These are phyloP conservation scores for Notolabrus celidotus DNA, from an alignment of 2,797 vertebrate species.

Conservation along the genomic window DNA sequence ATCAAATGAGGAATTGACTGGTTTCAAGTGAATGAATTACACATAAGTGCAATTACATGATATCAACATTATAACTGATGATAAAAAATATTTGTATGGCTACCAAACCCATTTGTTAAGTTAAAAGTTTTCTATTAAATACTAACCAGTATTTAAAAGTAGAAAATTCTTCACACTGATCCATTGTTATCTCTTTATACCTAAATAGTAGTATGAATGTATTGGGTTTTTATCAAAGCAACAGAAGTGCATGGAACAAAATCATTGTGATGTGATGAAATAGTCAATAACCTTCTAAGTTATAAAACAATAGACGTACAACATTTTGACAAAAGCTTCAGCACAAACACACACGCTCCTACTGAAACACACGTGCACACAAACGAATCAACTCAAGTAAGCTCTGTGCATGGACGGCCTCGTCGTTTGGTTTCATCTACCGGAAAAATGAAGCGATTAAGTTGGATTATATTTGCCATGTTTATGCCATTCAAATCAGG, in stretches of 20 bases:
- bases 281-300: not conserved
- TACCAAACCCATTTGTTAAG: not conserved
- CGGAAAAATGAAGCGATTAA: slow-evolving; percentile 81
- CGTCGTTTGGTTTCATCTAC: slow-evolving; percentile 75
- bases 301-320: not conserved
- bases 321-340: not conserved
- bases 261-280: too few relatives aligned
- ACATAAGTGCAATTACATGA: not conserved
- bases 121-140: not conserved
- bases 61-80: not conserved
- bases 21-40: not conserved
- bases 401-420: slow-evolving; percentile 49
- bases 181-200: too few relatives aligned
- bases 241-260: too few relatives aligned
- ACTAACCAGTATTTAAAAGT: not conserved
- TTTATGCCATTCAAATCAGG: slow-evolving; percentile 87
- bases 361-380: not conserved
- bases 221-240: too few relatives aligned
- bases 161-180: not conserved
- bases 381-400: slow-evolving; percentile 48
- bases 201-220: too few relatives aligned
- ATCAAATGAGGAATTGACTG: not conserved
- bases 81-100: not conserved
- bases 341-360: not conserved
- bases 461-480: slow-evolving; percentile 85